phyloP scores from a whole-genome alignment of 1,140 invertebrate species.

The Lutraria rhynchaena region DNA sequence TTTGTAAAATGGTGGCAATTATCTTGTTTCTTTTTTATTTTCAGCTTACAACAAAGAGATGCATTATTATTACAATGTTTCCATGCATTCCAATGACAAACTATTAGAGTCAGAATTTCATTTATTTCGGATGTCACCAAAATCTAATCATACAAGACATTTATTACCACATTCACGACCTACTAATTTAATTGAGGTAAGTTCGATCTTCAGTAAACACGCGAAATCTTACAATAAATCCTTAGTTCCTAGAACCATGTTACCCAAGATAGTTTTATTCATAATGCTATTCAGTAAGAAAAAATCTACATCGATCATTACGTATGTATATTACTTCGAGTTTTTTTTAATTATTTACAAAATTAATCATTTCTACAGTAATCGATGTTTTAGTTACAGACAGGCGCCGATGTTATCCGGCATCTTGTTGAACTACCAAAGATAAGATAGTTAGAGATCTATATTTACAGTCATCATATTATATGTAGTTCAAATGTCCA shows the following conservation, averaged over 20 bases:
- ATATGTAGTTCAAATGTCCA: no score
- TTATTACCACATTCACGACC: conserved; percentile 60
- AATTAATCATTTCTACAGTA: no score
- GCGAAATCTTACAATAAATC: background rate
- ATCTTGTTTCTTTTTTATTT: conserved; percentile 55
- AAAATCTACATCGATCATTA: background rate
- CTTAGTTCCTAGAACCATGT: conserved; percentile 7
- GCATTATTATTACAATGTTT: conserved; percentile 84
- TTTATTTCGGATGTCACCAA: conserved; percentile 83
- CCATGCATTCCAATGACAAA: conserved; percentile 83
- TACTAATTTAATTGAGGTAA: conserved; percentile 76
- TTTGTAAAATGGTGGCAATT: background rate
- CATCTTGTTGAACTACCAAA: no score
- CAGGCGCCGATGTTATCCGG: no score
- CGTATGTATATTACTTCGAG: background rate
- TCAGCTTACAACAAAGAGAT: conserved; percentile 75
- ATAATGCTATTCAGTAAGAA: background rate
- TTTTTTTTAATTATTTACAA: no score
- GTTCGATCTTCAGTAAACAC: no score
- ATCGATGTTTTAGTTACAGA: no score
- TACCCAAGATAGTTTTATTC: conserved; percentile 17
- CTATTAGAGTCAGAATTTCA: conserved; percentile 86
- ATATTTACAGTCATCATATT: no score
- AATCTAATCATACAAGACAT: conserved; percentile 47
- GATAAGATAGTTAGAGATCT: no score